A percentile compares a stretch with the other conserved stretches of the same genome.
Conservation (phyloP, 1,140 invertebrate genomes). For the Spodoptera frugiperda region DNA sequence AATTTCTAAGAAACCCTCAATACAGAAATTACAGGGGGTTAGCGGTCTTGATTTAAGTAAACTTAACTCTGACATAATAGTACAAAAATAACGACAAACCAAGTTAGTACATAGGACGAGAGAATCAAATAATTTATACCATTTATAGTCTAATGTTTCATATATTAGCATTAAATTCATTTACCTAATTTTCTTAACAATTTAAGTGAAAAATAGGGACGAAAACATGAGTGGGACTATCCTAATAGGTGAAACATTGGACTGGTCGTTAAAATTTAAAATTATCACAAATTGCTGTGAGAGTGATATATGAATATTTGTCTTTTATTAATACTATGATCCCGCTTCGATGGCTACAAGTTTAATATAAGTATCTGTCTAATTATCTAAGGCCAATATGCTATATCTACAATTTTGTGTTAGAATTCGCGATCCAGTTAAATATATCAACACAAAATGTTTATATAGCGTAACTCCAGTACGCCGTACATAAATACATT, state of each 20-base stretch:
- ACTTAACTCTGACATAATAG: conserved; percentile 81
- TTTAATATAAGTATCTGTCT: conserved; percentile 66
- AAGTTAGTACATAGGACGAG: conserved; percentile 68
- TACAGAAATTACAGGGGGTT: conserved; percentile 83
- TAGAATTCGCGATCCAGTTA: conserved; percentile 62
- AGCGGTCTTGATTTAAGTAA: conserved; percentile 83
- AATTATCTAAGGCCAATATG: conserved; percentile 80
- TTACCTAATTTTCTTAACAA: conserved; percentile 46
- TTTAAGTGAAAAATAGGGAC: conserved; percentile 50
- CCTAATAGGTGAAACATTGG: conserved; percentile 43
- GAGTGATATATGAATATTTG: conserved; percentile 39
- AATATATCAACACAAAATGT: conserved; percentile 76
- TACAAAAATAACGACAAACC: conserved; percentile 82
- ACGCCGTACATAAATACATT: conserved; percentile 57
- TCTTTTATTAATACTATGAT: conserved; percentile 49
- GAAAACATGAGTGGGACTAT: conserved; percentile 32
- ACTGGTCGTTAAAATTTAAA: conserved; percentile 30
- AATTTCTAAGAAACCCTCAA: conserved; percentile 86
- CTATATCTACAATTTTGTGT: conserved; percentile 85
- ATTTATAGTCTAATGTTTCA: conserved; percentile 62
- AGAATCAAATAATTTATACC: conserved; percentile 70
- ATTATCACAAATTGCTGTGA: conserved; percentile 39
- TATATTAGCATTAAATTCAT: conserved; percentile 52
- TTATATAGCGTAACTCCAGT: conserved; percentile 76
- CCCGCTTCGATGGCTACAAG: conserved; percentile 45